phyloP scores from a whole-genome alignment of 1,140 invertebrate species.

The Drosophila sucinea region DNA sequence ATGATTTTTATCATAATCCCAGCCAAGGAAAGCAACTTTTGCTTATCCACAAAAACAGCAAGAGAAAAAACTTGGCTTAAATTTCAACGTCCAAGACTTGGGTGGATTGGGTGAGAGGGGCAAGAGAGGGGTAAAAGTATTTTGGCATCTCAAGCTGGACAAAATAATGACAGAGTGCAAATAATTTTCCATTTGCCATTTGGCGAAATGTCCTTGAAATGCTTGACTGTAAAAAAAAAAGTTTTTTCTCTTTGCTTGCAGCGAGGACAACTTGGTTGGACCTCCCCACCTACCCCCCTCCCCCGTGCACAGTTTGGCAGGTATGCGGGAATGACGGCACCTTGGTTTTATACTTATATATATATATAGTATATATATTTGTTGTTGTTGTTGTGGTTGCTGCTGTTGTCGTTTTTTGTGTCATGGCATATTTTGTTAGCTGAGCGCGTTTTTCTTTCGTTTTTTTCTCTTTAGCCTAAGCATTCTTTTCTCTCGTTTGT shows the following conservation, averaged over 20 bases:
- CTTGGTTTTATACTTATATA: not conserved
- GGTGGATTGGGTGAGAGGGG: not conserved
- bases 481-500: conserved; percentile 50
- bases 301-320: conserved; percentile 12
- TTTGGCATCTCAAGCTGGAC: conserved; percentile 35
- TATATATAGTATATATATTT: not conserved
- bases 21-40: not conserved
- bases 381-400: too few relatives aligned
- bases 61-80: not conserved
- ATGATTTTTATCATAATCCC: not conserved
- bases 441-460: conserved; percentile 26
- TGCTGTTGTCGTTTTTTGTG: conserved; percentile 53
- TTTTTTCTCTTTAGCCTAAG: conserved; percentile 21
- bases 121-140: conserved; percentile 13
- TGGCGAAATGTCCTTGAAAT: conserved; percentile 61
- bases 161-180: conserved; percentile 67
- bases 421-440: conserved; percentile 67
- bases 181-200: conserved; percentile 74
- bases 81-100: not conserved
- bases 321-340: conserved; percentile 30
- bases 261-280: not conserved
- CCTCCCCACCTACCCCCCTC: too few relatives aligned
- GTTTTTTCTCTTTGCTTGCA: conserved; percentile 24
- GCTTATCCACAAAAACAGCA: not conserved
- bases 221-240: conserved; percentile 21